Conservation (phyloP, 2,888 invertebrate species). For the Miltochrista miniata region DNA sequence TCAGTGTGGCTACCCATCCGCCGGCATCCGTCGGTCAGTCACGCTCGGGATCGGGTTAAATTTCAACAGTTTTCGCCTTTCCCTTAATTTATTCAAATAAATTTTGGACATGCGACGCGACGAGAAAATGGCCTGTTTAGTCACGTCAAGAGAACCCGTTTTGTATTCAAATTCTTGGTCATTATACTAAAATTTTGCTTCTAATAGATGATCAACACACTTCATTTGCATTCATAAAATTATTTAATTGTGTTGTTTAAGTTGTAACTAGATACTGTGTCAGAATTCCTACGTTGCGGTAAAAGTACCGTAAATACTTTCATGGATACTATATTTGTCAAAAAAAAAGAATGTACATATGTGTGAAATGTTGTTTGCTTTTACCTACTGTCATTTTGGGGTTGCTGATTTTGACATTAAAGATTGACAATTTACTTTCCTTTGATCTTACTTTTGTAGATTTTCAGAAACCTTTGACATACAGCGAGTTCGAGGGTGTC, state of each 20-base stretch:
- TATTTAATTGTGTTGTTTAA: slow-evolving; percentile 6
- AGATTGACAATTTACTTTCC: too few species aligned
- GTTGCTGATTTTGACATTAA: too few species aligned
- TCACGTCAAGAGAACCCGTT: slow-evolving; percentile 37
- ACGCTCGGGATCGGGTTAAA: slow-evolving; percentile 65
- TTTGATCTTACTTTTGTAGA: too few species aligned
- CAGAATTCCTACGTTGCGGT: too few species aligned
- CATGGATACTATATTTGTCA: too few species aligned
- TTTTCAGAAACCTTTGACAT: too few species aligned
- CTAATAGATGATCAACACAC: slow-evolving; percentile 34
- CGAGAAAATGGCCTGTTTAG: slow-evolving; percentile 62
- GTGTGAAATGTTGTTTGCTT: too few species aligned
- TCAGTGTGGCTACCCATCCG: slow-evolving; percentile 35
- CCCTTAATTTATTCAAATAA: slow-evolving; percentile 77
- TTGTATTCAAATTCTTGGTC: slow-evolving; percentile 39
- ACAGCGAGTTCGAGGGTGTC: too few species aligned
- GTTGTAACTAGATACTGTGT: too few species aligned
- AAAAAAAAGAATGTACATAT: too few species aligned
- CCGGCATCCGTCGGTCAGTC: slow-evolving; percentile 36
- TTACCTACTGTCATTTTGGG: too few species aligned
- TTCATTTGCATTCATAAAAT: slow-evolving; percentile 27
- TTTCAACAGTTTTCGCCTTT: slow-evolving; percentile 71
- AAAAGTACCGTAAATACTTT: too few species aligned
- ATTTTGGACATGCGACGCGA: slow-evolving; percentile 68
- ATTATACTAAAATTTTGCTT: slow-evolving; percentile 25